Evolutionary conservation across 2,113 vertebrate species (phyloP).

Genomic region (Phylloscopus trochilus): DNA sequence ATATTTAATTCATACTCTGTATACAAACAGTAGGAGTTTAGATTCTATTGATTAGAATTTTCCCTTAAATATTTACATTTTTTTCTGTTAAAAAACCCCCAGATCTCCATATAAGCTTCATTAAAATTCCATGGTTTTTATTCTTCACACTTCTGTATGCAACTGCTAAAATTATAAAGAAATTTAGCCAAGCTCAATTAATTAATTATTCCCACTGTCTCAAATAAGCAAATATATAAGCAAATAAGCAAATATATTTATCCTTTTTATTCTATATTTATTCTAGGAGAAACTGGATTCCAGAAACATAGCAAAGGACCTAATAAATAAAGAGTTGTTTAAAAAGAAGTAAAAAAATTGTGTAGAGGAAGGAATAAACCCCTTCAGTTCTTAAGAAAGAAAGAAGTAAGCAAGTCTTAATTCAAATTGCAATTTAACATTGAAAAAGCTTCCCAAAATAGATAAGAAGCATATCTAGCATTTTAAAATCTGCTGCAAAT

Average conservation of each 20-base stretch:
- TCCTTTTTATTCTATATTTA: not conserved
- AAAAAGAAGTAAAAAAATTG: not conserved
- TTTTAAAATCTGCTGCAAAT: not conserved
- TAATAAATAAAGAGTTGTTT: not conserved
- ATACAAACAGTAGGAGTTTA: not conserved
- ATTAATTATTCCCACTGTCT: not conserved
- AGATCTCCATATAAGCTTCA: not conserved
- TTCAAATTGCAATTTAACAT: not conserved
- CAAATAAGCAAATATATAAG: not conserved
- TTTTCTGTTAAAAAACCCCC: fast-evolving
- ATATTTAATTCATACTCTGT: not conserved
- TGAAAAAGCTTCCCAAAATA: not conserved
- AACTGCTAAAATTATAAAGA: not conserved
- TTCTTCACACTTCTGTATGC: not conserved
- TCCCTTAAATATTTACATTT: not conserved
- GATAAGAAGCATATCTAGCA: not conserved
- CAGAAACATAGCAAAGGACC: not conserved
- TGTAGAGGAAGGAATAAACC: not conserved
- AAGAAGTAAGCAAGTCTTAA: not conserved
- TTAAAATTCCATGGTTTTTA: not conserved
- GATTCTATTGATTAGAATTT: not conserved
- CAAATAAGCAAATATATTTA: not conserved
- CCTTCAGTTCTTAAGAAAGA: not conserved
- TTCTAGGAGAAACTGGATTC: not conserved
- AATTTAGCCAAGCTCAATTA: not conserved